These are phyloP conservation scores for Tipula vernalis DNA, from an alignment of 2,888 invertebrate species.

Conservation along the genomic window DNA sequence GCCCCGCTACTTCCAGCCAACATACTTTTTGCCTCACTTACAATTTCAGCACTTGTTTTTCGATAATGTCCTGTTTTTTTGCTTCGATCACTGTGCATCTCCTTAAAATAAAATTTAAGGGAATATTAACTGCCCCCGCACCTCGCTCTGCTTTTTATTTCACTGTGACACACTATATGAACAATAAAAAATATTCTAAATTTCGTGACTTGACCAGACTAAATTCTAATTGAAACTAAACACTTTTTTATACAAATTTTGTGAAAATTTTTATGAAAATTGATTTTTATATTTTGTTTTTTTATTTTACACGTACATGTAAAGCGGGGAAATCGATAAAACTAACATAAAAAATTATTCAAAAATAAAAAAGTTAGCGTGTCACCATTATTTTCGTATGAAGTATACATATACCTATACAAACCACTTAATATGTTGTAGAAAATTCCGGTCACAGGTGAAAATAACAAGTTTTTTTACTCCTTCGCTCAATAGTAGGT, in stretches of 20 bases:
- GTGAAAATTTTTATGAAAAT: background rate
- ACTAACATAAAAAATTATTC: background rate
- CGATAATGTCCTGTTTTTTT: slow-evolving; percentile 23
- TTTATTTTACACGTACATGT: background rate
- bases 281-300: background rate
- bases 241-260: background rate
- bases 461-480: background rate
- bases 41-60: slow-evolving; percentile 69
- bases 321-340: background rate
- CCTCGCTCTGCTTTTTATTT: background rate
- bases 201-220: background rate
- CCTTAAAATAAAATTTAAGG: background rate
- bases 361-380: background rate
- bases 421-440: background rate
- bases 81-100: background rate
- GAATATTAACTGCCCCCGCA: background rate
- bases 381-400: background rate
- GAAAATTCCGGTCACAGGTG: background rate
- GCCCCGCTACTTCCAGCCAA: slow-evolving; percentile 31
- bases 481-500: background rate
- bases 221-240: background rate
- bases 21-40: slow-evolving; percentile 61
- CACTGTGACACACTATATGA: background rate
- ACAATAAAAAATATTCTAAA: background rate
- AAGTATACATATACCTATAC: background rate